Evolutionary conservation across 2,113 vertebrate genomes (phyloP).

Genomic region (Nematolebias whitei): DNA sequence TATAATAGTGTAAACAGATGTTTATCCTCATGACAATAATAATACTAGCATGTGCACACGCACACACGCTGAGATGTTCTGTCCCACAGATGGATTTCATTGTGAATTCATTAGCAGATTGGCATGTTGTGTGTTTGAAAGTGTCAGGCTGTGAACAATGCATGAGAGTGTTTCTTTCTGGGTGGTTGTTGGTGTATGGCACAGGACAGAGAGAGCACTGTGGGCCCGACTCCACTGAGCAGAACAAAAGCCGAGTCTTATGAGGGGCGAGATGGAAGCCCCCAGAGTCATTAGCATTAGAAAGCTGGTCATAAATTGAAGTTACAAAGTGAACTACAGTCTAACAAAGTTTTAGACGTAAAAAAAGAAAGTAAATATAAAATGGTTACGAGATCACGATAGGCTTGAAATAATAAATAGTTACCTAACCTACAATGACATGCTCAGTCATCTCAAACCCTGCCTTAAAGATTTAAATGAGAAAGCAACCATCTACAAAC

Average conservation of each 20-base stretch:
- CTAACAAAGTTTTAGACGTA: not conserved
- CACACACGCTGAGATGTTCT: not conserved
- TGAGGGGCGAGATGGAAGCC: slow-evolving; percentile 1
- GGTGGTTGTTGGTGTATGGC: slow-evolving; percentile 8
- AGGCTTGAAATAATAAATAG: no score
- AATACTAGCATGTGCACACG: not conserved
- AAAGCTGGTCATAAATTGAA: not conserved
- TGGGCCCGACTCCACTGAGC: slow-evolving; percentile 1
- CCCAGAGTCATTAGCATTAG: not conserved
- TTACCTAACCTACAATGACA: no score
- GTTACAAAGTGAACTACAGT: not conserved
- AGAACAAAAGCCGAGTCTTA: not conserved
- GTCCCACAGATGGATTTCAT: slow-evolving; percentile 42
- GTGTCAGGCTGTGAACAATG: slow-evolving; percentile 57
- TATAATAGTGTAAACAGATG: not conserved
- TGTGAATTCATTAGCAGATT: slow-evolving; percentile 59
- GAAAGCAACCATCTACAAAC: no score
- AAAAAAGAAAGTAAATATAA: not conserved
- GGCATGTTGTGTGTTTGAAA: slow-evolving; percentile 51
- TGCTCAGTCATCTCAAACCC: no score
- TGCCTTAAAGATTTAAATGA: no score
- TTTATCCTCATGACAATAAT: not conserved
- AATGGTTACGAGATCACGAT: not conserved
- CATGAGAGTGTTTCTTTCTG: slow-evolving; percentile 8
- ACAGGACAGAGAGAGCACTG: slow-evolving; percentile 38